phyloP scores from a whole-genome alignment of 2,888 invertebrate species.

The Sesia bembeciformis region DNA sequence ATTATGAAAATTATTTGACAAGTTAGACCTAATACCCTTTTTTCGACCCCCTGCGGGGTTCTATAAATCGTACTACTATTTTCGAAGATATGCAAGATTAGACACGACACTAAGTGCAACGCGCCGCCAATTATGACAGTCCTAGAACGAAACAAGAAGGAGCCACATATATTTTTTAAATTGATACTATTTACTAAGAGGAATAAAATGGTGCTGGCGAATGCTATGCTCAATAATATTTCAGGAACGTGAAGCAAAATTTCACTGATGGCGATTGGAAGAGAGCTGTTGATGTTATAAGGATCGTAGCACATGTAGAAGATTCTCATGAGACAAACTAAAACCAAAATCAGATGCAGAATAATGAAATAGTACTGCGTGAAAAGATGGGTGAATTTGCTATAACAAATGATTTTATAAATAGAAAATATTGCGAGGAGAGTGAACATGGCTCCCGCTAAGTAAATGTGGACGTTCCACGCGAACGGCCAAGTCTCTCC shows the following conservation, averaged over 20 bases:
- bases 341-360: conserved; percentile 86
- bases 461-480: conserved; percentile 94
- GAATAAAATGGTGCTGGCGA: conserved; percentile 90
- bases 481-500: conserved; percentile 85
- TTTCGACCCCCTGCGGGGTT: conserved; percentile 59
- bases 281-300: conserved; percentile 88
- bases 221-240: conserved; percentile 91
- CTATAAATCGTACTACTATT: conserved; percentile 68
- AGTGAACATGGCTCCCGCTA: conserved; percentile 89
- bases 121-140: conserved; percentile 86
- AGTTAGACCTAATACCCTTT: conserved; percentile 80
- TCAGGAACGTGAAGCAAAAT: conserved; percentile 89
- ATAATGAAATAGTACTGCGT: conserved; percentile 91
- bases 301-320: conserved; percentile 94
- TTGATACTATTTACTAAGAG: conserved; percentile 86
- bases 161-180: conserved; percentile 81
- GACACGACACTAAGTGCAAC: conserved; percentile 85
- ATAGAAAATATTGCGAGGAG: conserved; percentile 89
- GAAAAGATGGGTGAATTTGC: conserved; percentile 89
- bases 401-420: conserved; percentile 89
- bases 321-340: conserved; percentile 87
- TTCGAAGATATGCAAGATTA: conserved; percentile 87
- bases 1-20: conserved; percentile 91
- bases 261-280: conserved; percentile 86
- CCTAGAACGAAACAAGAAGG: conserved; percentile 83